Evolutionary conservation across 2,888 invertebrate species (phyloP), one percentile per base, ranked within the genome.

Genomic region (Chrysina gloriosa): DNA sequence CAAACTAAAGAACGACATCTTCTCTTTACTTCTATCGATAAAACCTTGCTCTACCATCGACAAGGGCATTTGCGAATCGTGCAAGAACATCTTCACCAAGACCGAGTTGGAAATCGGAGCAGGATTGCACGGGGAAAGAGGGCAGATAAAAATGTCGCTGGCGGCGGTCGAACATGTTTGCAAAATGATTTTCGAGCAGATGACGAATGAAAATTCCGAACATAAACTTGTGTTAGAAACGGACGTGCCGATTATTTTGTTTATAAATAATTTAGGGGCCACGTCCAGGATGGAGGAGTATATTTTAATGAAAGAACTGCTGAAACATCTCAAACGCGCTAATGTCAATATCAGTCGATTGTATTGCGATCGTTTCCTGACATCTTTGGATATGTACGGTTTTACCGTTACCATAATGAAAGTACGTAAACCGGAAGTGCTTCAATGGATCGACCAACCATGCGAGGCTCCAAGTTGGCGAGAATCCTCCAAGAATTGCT

Each of bases 331-430:
- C 3, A 71, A 72, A 52, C 65, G 70, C 42, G 48, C 68, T 11
- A 70, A 77, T 14, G 69, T 79, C 11, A 70, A 68, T 52, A 65
- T 81, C 19, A 67, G 70, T 61, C 73, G 77, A 63, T 63, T 79
- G 31, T 83, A 80, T 63, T 70, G 69, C 21, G 89, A 89, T 3
- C 77, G 83, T 3, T 84, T 90, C 70, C 89, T 93, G 83, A 92
- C 94, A 0, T 93, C 94, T 0, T 80, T 94, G 48, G 90, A 94
- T 76, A 92, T 92, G 87, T 88, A 89, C 63, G 95, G 94, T 4
- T 85, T 94, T 74, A 91, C 92, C 72, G 85, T 96, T 23, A 91
- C 93, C 9, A 73, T 95, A 14, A 76, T 92, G 6, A 87, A 88
- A 72, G 77, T 90, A 6, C 83, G 82, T 7, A 81, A 85, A 64